Percentiles rank a stretch among this genome's conserved stretches.
These are phyloP conservation scores for Bombus soroeensis DNA, from an alignment of 1,140 invertebrate species.

Conservation along the genomic window DNA sequence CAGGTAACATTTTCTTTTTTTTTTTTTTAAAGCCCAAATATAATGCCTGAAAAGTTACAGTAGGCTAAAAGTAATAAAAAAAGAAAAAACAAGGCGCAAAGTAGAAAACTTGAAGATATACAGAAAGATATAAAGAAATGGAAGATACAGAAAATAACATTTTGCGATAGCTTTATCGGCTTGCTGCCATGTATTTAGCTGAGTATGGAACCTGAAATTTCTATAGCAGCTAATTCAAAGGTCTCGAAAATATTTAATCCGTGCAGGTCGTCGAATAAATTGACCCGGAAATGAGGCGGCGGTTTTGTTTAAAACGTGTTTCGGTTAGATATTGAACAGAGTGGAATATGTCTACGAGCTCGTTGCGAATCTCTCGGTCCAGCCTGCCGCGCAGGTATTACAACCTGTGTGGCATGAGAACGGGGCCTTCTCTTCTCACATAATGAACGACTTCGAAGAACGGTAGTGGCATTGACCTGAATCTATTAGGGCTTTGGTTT, in stretches of 20 bases:
- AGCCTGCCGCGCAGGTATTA: conserved; percentile 55
- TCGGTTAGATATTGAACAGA: not conserved
- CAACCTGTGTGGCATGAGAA: conserved; percentile 70
- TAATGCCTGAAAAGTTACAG: too few species aligned
- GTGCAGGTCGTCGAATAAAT: not conserved
- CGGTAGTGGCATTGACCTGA: conserved; percentile 72
- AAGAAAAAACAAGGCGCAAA: too few species aligned
- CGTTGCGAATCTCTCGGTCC: conserved; percentile 42
- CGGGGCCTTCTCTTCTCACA: conserved; percentile 65
- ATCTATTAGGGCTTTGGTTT: conserved; percentile 71
- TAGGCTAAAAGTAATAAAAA: too few species aligned
- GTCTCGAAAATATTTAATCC: not conserved
- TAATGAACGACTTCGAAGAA: conserved; percentile 71
- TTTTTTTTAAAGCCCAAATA: too few species aligned
- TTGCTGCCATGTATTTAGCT: too few species aligned
- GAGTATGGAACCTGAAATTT: too few species aligned
- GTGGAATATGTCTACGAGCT: conserved; percentile 35
- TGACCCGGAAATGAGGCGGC: not conserved
- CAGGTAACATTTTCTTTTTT: too few species aligned
- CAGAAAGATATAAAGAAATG: too few species aligned
- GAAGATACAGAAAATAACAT: too few species aligned
- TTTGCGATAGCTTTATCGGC: too few species aligned
- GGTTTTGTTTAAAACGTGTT: not conserved
- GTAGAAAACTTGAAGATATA: too few species aligned
- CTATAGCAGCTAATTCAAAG: too few species aligned